phyloP scores from a whole-genome alignment of 2,797 vertebrate genomes.

The Bovichtus diacanthus region DNA sequence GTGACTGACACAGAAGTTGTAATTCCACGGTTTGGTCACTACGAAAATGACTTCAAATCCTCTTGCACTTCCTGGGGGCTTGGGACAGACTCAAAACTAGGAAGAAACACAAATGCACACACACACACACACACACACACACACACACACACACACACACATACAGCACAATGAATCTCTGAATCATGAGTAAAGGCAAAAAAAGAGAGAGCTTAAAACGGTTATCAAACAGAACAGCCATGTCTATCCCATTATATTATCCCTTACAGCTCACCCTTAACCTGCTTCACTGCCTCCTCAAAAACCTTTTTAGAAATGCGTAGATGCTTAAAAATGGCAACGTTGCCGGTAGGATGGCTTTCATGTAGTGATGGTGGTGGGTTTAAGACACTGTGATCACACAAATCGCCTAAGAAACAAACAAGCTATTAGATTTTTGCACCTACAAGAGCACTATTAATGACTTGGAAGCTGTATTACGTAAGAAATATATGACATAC shows the following conservation, averaged over 20 bases:
- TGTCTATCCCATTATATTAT: constrained; percentile 70
- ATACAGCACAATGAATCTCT: constrained; percentile 33
- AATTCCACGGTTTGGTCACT: no score
- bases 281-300: constrained; percentile 68
- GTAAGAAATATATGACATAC: constrained; percentile 10
- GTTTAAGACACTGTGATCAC: constrained; percentile 54
- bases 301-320: constrained; percentile 67
- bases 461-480: constrained; percentile 32
- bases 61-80: no score
- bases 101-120: neutral
- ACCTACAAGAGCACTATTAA: constrained; percentile 37
- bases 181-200: constrained; percentile 46
- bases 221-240: constrained; percentile 66
- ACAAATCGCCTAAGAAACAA: constrained; percentile 39
- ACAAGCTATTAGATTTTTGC: constrained; percentile 48
- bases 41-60: no score
- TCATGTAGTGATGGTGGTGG: constrained; percentile 53
- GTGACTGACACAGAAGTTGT: no score
- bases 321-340: constrained; percentile 53
- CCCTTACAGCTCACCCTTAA: constrained; percentile 72
- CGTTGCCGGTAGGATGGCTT: constrained; percentile 43
- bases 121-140: neutral
- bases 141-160: constrained; percentile 9
- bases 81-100: no score
- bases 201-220: constrained; percentile 47